A percentile compares a stretch with the other conserved stretches of the same genome.
Conservation (phyloP, 2,797 vertebrate species). For the Miichthys miiuy region DNA sequence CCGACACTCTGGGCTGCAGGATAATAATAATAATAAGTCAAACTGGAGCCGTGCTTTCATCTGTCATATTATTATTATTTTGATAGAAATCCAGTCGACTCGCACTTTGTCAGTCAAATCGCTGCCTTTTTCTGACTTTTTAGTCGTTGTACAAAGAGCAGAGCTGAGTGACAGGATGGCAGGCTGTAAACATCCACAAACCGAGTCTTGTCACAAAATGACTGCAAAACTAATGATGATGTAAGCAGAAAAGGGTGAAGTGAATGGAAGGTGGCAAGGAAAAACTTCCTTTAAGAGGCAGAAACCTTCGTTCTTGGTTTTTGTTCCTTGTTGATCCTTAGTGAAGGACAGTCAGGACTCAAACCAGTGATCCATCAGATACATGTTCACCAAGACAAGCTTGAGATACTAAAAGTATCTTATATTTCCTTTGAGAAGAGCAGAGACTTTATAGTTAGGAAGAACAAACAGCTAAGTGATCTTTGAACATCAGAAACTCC, state of each 20-base stretch:
- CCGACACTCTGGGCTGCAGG: conserved; percentile 28
- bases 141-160: neutral
- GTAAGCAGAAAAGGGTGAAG: neutral
- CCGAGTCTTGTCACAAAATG: neutral
- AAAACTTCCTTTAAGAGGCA: too few species aligned
- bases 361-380: neutral
- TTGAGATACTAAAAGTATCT: neutral
- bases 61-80: neutral
- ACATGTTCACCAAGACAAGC: neutral
- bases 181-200: neutral
- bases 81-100: conserved; percentile 11
- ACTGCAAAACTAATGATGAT: neutral
- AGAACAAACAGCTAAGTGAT: conserved; percentile 26
- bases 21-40: conserved; percentile 9
- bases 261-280: neutral
- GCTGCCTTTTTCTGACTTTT: neutral
- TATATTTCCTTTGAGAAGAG: neutral
- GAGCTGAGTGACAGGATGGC: neutral
- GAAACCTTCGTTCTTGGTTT: too few species aligned
- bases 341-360: neutral
- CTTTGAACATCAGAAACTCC: conserved; percentile 42
- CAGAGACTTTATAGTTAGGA: conserved; percentile 27
- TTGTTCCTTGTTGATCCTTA: too few species aligned
- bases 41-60: conserved; percentile 30
- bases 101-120: neutral